phyloP scores from a whole-genome alignment of 2,797 vertebrate genomes.

The Limosa lapponica region DNA sequence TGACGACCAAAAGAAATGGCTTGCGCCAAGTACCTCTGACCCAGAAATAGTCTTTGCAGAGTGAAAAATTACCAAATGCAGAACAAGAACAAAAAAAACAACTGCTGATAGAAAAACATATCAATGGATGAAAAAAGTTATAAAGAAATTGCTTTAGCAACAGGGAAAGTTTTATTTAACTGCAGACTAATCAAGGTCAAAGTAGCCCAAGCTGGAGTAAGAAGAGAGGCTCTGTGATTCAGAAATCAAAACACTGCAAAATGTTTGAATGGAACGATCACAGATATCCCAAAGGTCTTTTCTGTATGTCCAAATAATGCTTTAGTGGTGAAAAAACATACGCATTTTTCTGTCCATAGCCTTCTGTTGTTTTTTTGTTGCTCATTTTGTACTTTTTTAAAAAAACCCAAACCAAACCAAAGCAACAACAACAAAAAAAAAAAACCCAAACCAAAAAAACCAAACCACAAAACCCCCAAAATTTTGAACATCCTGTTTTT shows the following conservation, averaged over 20 bases:
- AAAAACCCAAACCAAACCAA: too few relatives aligned
- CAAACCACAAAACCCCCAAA: too few relatives aligned
- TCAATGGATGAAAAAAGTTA: not conserved
- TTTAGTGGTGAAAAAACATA: not conserved
- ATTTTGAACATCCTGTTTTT: not conserved
- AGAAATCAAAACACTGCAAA: not conserved
- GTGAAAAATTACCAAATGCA: not conserved
- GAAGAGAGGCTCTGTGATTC: not conserved
- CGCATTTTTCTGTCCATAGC: not conserved
- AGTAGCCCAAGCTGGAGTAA: not conserved
- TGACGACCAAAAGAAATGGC: not conserved
- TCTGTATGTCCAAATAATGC: not conserved
- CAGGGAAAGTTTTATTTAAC: not conserved
- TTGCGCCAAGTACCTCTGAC: not conserved
- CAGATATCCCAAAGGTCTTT: not conserved
- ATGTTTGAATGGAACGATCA: fast-evolving
- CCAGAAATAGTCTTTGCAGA: not conserved
- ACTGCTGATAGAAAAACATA: not conserved
- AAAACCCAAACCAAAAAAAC: too few relatives aligned
- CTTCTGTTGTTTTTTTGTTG: not conserved
- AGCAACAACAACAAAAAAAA: too few relatives aligned
- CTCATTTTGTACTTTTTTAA: not conserved
- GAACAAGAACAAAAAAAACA: not conserved
- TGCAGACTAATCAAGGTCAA: not conserved
- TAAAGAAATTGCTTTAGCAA: not conserved